Base-by-base conservation (phyloP, 2,888 invertebrate species). In the Nemapogon koenigi region DNA sequence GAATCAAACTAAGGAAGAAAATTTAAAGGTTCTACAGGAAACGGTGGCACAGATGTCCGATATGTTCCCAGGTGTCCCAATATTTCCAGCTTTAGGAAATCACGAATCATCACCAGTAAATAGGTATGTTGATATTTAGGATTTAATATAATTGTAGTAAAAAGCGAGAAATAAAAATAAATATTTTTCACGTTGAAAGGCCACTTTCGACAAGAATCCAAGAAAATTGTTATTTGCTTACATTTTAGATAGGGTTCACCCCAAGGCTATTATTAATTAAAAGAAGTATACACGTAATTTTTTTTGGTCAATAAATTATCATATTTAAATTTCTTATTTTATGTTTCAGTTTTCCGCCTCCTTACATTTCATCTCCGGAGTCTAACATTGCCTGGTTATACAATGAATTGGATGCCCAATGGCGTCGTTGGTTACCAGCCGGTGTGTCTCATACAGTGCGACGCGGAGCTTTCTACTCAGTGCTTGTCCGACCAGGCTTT, bases 61-160 rank as follows among this genome's bases (percentile, higher is more conserved):
- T 43, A 89, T 87, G 72, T 96, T 98, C 55, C 97, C 94, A 0
- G 91, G 91, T 1, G 89, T 92, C 16, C 95, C 94, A 1, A 92
- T 97, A 46, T 97, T 94, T 58, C 95, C 97, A 8, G 92, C 96
- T 0, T 76, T 98, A 3, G 98, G 98, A 2, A 98, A 98, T 68
- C 98, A 98, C 55, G 97, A 98, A 75, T 90, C 94, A 44, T 91
- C 93, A 3, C 97, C 97, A 6, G 95, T 95, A 0, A 96, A 97
- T 59, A 92, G 92, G 93, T 91, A 69, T 49, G 48, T 45, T n/a
- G n/a, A n/a, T n/a, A n/a, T n/a, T n/a, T n/a, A n/a, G n/a, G n/a
- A n/a, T n/a, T n/a, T n/a, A n/a, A n/a, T n/a, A n/a, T n/a, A n/a
- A n/a, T n/a, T n/a, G n/a, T n/a, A n/a, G n/a, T n/a, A n/a, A n/a